Evolutionary conservation across 2,113 vertebrate species (phyloP), one percentile per base, ranked within the genome.

Genomic region (Oreochromis niloticus): DNA sequence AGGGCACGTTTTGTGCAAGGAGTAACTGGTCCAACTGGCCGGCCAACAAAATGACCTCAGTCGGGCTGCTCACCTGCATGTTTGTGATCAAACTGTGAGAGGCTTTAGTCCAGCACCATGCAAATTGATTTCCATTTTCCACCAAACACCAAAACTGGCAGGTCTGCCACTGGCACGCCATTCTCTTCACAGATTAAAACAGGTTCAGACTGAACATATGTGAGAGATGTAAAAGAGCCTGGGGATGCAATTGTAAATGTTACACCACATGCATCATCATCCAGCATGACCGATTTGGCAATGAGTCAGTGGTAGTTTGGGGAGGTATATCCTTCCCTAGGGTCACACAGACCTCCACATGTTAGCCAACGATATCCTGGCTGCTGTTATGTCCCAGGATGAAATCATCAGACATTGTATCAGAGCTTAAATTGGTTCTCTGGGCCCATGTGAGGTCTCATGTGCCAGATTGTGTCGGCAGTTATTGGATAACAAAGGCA

Each of bases 81-180:
- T 71, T 71, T 71, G n/a, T 71, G 3, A 71, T 14, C n/a, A 71
- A 41, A 43, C 36, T 14, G 7, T 71, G 66, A 71, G 39, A 43
- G 39, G 12, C 39, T 24, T 24, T 24, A 71, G 12, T 9, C 36
- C 66, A 71, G 66, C n/a, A 71, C n/a, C 1, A 9, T 1, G 1
- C 66, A 71, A 5, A 41, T 43, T 71, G 66, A 71, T 43, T 71
- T 41, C 36, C 39, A 24, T 71, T 71, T 71, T 14, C 39, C 36
- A 71, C n/a, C n/a, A 41, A 71, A 71, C 39, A 43, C 7, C 66
- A 43, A 41, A 71, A 24, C 39, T 71, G 12, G 66, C 66, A 43
- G 36, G 36, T 0, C 39, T 9, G 36, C n/a, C 36, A 43, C 39
- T 43, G 12, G 66, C 4, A 43, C 0, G 2, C 36, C n/a, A 13